phyloP scores from a whole-genome alignment of 35 echinoderm and acorn worm genomes.

The Nesometra sesokonis region DNA sequence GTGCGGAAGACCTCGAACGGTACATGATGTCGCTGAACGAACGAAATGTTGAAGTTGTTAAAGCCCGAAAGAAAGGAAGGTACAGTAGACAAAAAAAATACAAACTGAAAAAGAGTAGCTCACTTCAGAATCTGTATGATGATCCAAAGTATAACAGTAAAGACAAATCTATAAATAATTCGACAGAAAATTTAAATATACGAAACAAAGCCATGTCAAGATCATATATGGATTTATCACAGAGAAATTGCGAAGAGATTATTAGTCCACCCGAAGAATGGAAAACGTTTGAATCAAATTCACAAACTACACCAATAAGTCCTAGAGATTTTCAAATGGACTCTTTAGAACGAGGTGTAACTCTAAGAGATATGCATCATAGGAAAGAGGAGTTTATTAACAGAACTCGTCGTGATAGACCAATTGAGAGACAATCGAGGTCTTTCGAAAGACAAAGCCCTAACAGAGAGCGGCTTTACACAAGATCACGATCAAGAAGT shows the following conservation, averaged over 20 bases:
- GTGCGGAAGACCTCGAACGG: not conserved
- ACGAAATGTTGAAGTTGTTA: not conserved
- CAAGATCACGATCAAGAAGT: not conserved
- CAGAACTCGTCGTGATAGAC: not conserved
- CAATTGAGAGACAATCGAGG: not conserved
- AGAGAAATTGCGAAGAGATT: not conserved
- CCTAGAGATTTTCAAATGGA: not conserved
- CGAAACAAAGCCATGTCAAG: not conserved
- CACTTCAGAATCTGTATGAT: not conserved
- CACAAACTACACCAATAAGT: not conserved
- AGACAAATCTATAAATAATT: not conserved
- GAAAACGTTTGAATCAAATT: not conserved
- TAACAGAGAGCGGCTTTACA: not conserved
- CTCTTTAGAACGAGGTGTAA: not conserved
- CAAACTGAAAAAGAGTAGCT: not conserved
- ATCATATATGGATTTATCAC: not conserved
- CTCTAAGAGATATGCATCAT: not conserved
- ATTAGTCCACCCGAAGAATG: not conserved
- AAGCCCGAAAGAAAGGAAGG: not conserved
- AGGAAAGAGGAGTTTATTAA: not conserved
- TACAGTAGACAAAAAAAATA: not conserved
- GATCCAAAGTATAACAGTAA: not conserved
- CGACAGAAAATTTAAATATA: not conserved
- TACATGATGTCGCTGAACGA: not conserved
- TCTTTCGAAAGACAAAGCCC: not conserved